These are phyloP conservation scores for Volucella bombylans DNA, from an alignment of 2,888 invertebrate genomes.

Conservation along the genomic window DNA sequence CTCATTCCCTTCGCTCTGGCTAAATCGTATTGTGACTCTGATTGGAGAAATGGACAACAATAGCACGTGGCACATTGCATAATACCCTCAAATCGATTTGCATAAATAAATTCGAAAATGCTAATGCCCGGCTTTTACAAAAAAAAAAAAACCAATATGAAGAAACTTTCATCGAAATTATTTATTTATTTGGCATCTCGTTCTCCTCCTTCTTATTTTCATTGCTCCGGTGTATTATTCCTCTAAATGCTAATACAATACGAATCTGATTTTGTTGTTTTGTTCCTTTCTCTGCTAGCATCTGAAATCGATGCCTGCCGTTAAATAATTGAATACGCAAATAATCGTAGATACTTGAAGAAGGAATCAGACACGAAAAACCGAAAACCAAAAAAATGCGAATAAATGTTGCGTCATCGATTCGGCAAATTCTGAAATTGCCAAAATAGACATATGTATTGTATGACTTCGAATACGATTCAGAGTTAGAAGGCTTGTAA, in stretches of 20 bases:
- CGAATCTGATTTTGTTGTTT: constrained; percentile 17
- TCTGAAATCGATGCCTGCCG: constrained; percentile 17
- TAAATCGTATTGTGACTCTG: constrained; percentile 23
- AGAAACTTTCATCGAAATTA: not conserved
- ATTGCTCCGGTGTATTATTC: not conserved
- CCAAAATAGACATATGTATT: constrained; percentile 8
- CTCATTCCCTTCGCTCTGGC: constrained; percentile 9
- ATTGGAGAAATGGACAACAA: constrained; percentile 39
- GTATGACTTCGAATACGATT: too few relatives aligned
- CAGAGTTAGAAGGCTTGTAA: not conserved
- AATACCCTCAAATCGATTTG: constrained; percentile 18
- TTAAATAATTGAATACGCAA: constrained; percentile 47
- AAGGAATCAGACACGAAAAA: not conserved
- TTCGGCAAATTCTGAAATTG: constrained; percentile 14
- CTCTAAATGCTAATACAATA: constrained; percentile 18
- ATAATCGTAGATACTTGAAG: constrained; percentile 27
- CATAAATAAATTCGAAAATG: constrained; percentile 37
- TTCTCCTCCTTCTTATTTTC: not conserved
- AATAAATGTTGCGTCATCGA: constrained; percentile 47
- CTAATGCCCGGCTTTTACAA: constrained; percentile 3
- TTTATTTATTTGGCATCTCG: constrained; percentile 3
- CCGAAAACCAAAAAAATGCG: constrained; percentile 3
- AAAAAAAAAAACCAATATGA: too few relatives aligned
- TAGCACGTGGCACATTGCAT: constrained; percentile 49
- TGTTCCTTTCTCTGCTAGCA: not conserved